These are phyloP conservation scores for Plectropomus leopardus DNA, from an alignment of 2,113 vertebrate genomes.

Conservation along the genomic window DNA sequence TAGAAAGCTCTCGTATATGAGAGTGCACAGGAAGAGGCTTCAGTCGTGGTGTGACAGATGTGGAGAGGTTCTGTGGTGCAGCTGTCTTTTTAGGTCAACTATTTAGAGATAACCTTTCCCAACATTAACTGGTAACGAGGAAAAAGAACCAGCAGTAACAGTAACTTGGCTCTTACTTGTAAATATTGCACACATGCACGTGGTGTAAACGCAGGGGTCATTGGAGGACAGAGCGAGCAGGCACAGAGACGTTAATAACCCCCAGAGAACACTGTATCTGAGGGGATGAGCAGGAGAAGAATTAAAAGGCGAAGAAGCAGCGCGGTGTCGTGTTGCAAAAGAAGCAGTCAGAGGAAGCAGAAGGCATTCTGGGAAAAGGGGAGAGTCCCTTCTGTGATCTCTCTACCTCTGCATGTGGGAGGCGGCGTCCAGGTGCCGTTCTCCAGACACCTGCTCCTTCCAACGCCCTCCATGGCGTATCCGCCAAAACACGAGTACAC, in stretches of 20 bases:
- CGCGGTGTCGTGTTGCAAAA: not conserved
- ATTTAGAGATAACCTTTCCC: not conserved
- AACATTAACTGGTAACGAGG: too few species aligned
- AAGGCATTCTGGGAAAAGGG: slow-evolving; percentile 30
- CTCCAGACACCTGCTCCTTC: slow-evolving; percentile 93
- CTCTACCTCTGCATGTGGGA: slow-evolving; percentile 94
- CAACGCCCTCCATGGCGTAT: slow-evolving; percentile 92
- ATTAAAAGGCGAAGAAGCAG: slow-evolving; percentile 29
- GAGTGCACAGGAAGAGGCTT: not conserved
- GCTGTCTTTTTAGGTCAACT: not conserved
- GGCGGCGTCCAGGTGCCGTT: slow-evolving; percentile 94
- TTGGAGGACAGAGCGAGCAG: not conserved
- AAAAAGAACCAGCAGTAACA: too few species aligned
- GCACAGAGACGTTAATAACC: slow-evolving; percentile 11
- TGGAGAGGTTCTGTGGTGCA: not conserved
- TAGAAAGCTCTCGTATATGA: not conserved
- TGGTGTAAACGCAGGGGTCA: not conserved
- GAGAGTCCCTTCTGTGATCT: slow-evolving; percentile 32
- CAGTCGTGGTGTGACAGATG: not conserved
- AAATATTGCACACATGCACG: not conserved
- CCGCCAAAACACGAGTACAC: slow-evolving; percentile 96
- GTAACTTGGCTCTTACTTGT: not conserved
- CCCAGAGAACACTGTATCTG: not conserved
- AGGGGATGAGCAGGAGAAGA: slow-evolving; percentile 6
- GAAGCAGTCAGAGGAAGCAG: slow-evolving; percentile 41